Evolutionary conservation across 1,140 invertebrate species (phyloP), one percentile per base, ranked within the genome.

Genomic region (Lasaia peninsularis): DNA sequence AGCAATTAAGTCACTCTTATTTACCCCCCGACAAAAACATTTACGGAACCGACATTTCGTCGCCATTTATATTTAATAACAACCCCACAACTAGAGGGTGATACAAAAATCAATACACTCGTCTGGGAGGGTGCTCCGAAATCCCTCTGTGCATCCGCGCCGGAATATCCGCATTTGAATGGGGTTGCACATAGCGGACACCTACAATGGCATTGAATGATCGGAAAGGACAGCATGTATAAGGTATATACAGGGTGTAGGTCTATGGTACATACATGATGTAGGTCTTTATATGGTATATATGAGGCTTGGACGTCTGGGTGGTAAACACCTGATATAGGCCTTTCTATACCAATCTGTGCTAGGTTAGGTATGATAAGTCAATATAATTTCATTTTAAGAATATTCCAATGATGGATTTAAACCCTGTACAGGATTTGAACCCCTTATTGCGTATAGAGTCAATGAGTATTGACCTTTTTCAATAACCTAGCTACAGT

Each of bases 11-110:
- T 40, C 24, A 28, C 24, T 40, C 37, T 40, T 40, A 40, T 40
- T 40, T 44, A 44, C 37, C 37, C 62, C 48, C 52, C 49, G 49
- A 52, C 55, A 63, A 67, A 67, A 67, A 58, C 65, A 60, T 64
- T 57, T 60, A 56, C 44, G 16, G 50, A 31, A 55, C 51, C 73
- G 66, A 74, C 68, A 77, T 78, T 77, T 78, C 75, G 71, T 62
- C 78, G 72, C 72, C 74, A 77, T 80, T 76, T 78, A 81, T 79
- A 81, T 81, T 81, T 81, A 79, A 80, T 69, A 78, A 73, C 73
- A 71, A 67, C 67, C 71, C 72, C 67, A 69, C 69, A 67, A 66
- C 52, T 58, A 55, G 65, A 67, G 78, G 76, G 73, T 74, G 72
- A 71, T 69, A 73, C 71, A 73, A 78, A 79, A 82, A 82, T 82